Percentiles rank a stretch among this genome's conserved stretches.
Conservation (phyloP, 2,113 vertebrate genomes). For the Calyptommatus sinebrachiatus region DNA sequence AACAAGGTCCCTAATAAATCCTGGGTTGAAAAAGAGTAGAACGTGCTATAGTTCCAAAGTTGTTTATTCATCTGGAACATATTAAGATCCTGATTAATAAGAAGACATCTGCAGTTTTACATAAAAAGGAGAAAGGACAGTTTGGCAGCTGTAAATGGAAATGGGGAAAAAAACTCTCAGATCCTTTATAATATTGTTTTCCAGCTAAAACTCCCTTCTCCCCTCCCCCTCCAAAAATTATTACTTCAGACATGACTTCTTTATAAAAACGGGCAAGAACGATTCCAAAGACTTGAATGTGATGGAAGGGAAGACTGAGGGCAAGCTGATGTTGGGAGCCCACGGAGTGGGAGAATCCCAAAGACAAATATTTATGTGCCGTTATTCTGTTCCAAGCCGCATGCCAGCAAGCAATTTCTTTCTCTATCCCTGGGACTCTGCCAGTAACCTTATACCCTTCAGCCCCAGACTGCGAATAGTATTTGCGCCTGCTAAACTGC, state of each 20-base stretch:
- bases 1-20: slow-evolving; percentile 70
- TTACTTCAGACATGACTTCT: slow-evolving; percentile 59
- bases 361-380: not conserved
- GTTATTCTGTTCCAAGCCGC: not conserved
- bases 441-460: not conserved
- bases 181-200: slow-evolving; percentile 57
- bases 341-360: not conserved
- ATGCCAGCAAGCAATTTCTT: not conserved
- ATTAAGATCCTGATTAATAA: slow-evolving; percentile 94
- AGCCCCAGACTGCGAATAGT: not conserved
- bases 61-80: slow-evolving; percentile 98
- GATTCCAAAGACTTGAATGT: not conserved
- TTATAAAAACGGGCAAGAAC: slow-evolving; percentile 8
- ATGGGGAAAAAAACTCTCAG: slow-evolving; percentile 66
- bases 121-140: slow-evolving; percentile 75
- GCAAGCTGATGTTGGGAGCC: not conserved
- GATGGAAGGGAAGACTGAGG: not conserved
- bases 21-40: slow-evolving; percentile 73
- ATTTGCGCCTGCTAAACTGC: not conserved
- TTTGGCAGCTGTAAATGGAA: slow-evolving; percentile 74
- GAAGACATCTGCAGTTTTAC: slow-evolving; percentile 86
- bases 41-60: slow-evolving; percentile 73
- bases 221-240: slow-evolving; percentile 57
- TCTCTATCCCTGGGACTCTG: not conserved
- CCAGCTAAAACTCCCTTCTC: slow-evolving; percentile 45